Base-by-base conservation (phyloP, 2,113 vertebrate genomes). In the Melanocharis versteri region DNA sequence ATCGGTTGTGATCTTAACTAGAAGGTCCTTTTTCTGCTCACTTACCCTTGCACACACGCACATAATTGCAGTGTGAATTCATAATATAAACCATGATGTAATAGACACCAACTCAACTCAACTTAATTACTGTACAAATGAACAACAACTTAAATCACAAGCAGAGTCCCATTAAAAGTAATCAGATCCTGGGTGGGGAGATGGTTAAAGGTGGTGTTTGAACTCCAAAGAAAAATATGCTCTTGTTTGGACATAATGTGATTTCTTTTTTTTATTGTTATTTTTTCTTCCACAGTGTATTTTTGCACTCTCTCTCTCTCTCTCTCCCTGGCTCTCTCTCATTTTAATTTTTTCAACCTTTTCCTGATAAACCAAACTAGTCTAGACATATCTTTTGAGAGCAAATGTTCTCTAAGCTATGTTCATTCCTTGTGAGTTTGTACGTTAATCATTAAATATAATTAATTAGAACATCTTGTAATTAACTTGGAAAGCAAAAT, bases 361-460 rank as follows among this genome's bases (percentile, higher is more conserved):
- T 97, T 89, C 93, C 94, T 95, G 97, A 96, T 96, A 97, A 97
- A 96, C 84, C 60, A 87, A 97, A 97, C 97, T 97, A 97, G 97
- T 96, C 94, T 71, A 96, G 95, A 97, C 97, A 96, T 96, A 97
- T 97, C 96, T 96, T 94, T 97, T 47, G 80, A 96, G 93, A 97
- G 92, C 90, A 97, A 97, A 96, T 79, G 84, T 97, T 97, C 97
- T 97, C 69, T 90, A 94, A 95, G 95, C 94, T 93, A 90, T 94
- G 94, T 86, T 97, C 95, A 89, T 96, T 95, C 97, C 93, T 92
- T 96, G 92, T 97, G 94, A 92, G 79, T 97, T 97, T 97, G 96
- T 97, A 97, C 97, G 96, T 97, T 97, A 97, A 97, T 97, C 95
- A 97, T 97, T 97, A 97, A 96, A 96, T 97, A 89, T 97, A 97